Evolutionary conservation across 2,888 invertebrate species (phyloP).

Genomic region (Amaurobius ferox): DNA sequence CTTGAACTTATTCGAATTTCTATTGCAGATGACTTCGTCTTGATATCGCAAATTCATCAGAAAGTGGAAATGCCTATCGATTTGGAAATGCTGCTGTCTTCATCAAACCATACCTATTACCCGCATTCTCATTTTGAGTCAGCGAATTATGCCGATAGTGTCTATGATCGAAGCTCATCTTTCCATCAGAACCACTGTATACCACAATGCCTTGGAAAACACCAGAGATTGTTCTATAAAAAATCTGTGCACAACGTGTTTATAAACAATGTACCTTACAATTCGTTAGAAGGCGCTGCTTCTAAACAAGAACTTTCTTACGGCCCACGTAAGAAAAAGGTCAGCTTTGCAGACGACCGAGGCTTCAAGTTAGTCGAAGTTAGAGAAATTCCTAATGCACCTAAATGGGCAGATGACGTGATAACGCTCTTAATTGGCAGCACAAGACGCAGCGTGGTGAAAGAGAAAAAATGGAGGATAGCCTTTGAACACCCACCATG

Average conservation of each 20-base stretch:
- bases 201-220: background rate
- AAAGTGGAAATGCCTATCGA: slow-evolving; percentile 48
- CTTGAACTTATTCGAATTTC: too few species aligned
- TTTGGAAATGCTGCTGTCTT: slow-evolving; percentile 55
- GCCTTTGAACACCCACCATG: slow-evolving; percentile 35
- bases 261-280: background rate
- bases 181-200: slow-evolving; percentile 1
- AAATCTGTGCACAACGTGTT: background rate
- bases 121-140: slow-evolving; percentile 20
- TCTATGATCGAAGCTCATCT: background rate
- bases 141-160: background rate
- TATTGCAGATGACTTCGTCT: background rate
- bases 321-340: slow-evolving; percentile 40
- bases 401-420: slow-evolving; percentile 37
- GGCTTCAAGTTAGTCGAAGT: slow-evolving; percentile 51
- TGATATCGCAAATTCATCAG: background rate
- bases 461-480: slow-evolving; percentile 40
- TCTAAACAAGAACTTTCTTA: background rate
- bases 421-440: slow-evolving; percentile 12
- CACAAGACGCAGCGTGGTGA: background rate
- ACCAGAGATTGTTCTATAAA: background rate
- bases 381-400: slow-evolving; percentile 31
- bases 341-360: slow-evolving; percentile 60
- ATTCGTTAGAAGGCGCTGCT: background rate
- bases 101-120: background rate